Evolutionary conservation across 2,797 vertebrate species (phyloP), one percentile per base, ranked within the genome.

Genomic region (Intellagama lesueurii): DNA sequence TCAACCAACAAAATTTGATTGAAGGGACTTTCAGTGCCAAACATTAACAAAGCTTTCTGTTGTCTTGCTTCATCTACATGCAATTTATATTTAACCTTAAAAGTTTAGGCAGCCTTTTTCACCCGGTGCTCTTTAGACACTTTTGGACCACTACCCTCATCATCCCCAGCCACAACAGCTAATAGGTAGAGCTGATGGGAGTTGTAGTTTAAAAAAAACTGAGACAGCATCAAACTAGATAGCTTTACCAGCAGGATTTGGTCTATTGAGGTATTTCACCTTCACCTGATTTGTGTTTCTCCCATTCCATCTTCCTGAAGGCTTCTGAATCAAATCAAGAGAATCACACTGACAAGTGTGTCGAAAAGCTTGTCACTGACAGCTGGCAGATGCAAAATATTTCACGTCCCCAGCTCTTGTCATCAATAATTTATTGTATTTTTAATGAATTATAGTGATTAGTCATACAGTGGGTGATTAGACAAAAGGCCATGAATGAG

Each of bases 371-470:
- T 72, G 24, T 52, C 88, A 83, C 7, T 35, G 76, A 81, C 73
- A 83, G n/a, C 68, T n/a, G 40, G 80, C 30, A n/a, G 81, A 89
- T 60, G 70, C 89, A 40, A 44, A 90, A 28, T 86, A 22, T 44
- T 35, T n/a, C 0, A 28, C 22, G 84, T 7, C 47, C 28, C 87
- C 52, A 78, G 52, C 88, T 64, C 76, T 70, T 92, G 81, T 78
- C 88, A 90, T 17, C 32, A 47, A 35, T 87, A 64, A 78, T 75
- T 91, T 90, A 30, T 90, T 68, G 81, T 56, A 66, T 4, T 72
- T 85, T 28, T 90, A 52, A 92, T 89, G 89, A 90, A 88, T 91
- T 86, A 69, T 40, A 75, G n/a, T 32, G 78, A 89, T 93, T 87
- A 88, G 66, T 84, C 83, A 49, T 17, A 30, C 44, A 87, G 82